Evolutionary conservation across 1,140 invertebrate genomes (phyloP), one percentile per base, ranked within the genome.

Genomic region (Aphaenogaster rudis): DNA sequence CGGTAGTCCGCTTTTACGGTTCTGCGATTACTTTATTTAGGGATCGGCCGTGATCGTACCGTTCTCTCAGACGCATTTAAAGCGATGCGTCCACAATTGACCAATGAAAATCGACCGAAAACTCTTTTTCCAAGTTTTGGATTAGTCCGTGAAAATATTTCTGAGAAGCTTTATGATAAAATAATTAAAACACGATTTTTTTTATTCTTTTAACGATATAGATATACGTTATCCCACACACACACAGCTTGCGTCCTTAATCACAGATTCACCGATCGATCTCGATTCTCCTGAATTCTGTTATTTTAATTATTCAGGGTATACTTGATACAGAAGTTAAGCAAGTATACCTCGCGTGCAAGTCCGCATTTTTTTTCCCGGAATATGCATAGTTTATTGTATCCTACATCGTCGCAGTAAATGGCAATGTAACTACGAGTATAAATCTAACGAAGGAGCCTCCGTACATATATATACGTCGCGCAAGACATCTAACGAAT

Each of bases 1-100:
- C 87, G 84, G 63, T 89, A 89, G 80, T 85, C 36, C 69, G 81
- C 66, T 87, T 84, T 84, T 87, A 76, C 48, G 59, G 80, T 85
- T 74, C 80, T 80, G 77, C 52, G 77, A 69, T 86, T 86, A 69
- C 52, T 67, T 86, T 80, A 79, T 61, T 84, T 84, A 84, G 80
- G 42, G 80, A 74, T 84, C 57, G 80, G 54, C 69, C 54, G n/a
- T 50, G 69, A 84, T 84, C 42, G n/a, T 50, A 11, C 5, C 13
- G 61, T 74, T 61, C 54, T 84, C 54, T 63, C 69, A 59, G 67
- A 61, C 13, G 15, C 79, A 45, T 61, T 84, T 76, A 48, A 84
- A 50, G 4, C 36, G 9, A 71, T 66, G 17, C 17, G 15, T 36
- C 57, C 17, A 48, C 54, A 11, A 15, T 45, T 17, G 4, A 39